Conservation (phyloP, 2,888 invertebrate species). For the Apamea epomidion region DNA sequence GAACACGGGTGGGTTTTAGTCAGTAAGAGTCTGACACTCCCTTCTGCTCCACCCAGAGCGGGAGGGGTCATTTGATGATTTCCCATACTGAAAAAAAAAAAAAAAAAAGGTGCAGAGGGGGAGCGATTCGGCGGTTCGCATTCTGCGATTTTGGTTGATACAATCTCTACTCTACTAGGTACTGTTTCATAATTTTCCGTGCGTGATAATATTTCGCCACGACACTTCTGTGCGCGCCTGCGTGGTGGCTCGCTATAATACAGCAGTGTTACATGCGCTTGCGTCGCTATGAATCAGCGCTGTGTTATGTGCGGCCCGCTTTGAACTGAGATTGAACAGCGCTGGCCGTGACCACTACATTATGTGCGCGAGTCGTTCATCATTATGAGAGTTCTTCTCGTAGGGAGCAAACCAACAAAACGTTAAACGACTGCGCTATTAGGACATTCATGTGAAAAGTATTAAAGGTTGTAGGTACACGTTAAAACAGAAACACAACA, state of each 20-base stretch:
- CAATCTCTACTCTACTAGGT: not conserved
- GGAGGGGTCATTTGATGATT: too few species aligned
- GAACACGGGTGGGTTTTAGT: too few species aligned
- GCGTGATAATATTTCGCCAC: not conserved
- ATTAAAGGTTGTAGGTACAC: not conserved
- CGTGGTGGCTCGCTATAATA: conserved; percentile 17
- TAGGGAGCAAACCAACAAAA: not conserved
- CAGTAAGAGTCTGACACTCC: too few species aligned
- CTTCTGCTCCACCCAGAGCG: too few species aligned
- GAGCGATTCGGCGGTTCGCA: not conserved
- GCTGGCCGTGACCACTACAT: conserved; percentile 44
- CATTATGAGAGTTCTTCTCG: conserved; percentile 19
- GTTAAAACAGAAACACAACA: not conserved
- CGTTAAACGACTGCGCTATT: not conserved
- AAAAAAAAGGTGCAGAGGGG: not conserved
- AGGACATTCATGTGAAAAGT: not conserved
- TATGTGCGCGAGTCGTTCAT: conserved; percentile 32
- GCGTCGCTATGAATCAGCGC: conserved; percentile 42
- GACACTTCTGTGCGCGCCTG: not conserved
- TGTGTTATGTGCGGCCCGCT: conserved; percentile 2
- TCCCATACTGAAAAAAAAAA: too few species aligned
- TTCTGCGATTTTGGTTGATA: not conserved
- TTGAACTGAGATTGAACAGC: conserved; percentile 38
- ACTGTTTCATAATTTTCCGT: not conserved
- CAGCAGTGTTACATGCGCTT: conserved; percentile 40